These are phyloP conservation scores for Megalurothrips usitatus DNA, from an alignment of 2,888 invertebrate genomes.

Conservation along the genomic window DNA sequence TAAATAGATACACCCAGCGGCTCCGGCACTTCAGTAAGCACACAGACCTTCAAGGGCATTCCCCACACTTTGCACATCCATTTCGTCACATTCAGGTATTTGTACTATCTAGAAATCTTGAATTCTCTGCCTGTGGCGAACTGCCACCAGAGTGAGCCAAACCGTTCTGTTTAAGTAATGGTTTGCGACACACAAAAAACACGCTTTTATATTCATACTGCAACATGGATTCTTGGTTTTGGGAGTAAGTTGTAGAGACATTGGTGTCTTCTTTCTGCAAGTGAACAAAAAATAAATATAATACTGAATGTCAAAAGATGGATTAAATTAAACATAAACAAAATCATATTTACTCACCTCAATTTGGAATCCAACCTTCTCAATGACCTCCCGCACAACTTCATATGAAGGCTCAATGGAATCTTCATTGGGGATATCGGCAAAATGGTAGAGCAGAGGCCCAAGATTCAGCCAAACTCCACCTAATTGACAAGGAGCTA, in stretches of 20 bases:
- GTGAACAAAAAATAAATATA: constrained; percentile 36
- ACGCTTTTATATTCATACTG: constrained; percentile 88
- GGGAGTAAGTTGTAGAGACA: constrained; percentile 82
- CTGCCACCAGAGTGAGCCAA: not conserved
- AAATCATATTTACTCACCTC: constrained; percentile 49
- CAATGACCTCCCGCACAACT: constrained; percentile 70
- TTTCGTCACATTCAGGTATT: not conserved
- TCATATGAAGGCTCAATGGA: constrained; percentile 94
- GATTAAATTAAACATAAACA: not conserved
- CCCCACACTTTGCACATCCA: no score
- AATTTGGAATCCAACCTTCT: constrained; percentile 75
- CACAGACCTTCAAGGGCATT: no score
- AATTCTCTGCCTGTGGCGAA: not conserved
- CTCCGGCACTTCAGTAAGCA: no score
- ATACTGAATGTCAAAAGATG: not conserved
- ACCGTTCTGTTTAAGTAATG: constrained; percentile 42
- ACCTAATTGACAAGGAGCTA: constrained; percentile 43
- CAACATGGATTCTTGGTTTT: constrained; percentile 88
- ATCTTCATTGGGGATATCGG: constrained; percentile 78
- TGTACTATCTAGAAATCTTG: not conserved
- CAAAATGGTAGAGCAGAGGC: constrained; percentile 84
- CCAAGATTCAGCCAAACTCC: constrained; percentile 88
- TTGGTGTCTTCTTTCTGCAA: constrained; percentile 71
- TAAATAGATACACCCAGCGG: no score
- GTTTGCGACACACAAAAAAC: constrained; percentile 86